phyloP scores from a whole-genome alignment of 2,888 invertebrate species.

The Tineola bisselliella region DNA sequence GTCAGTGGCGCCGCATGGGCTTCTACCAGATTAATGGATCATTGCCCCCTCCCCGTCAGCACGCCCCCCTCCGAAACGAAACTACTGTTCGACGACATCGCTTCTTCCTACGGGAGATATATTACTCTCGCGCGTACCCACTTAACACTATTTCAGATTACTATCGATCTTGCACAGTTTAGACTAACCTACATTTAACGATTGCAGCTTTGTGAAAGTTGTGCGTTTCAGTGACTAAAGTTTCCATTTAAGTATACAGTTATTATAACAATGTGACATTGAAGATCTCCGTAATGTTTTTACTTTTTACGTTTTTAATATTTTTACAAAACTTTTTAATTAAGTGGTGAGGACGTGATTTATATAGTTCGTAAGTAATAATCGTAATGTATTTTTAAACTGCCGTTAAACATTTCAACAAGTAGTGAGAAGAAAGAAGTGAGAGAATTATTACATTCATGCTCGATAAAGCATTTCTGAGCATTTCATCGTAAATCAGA shows the following conservation, averaged over 20 bases:
- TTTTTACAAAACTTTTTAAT: neutral
- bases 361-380: neutral
- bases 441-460: constrained; percentile 45
- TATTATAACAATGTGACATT: neutral
- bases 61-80: constrained; percentile 39
- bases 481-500: constrained; percentile 61
- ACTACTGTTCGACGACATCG: constrained; percentile 56
- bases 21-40: constrained; percentile 86
- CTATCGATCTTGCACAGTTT: constrained; percentile 18
- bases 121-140: constrained; percentile 34
- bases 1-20: constrained; percentile 79
- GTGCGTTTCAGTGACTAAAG: neutral
- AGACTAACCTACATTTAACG: constrained; percentile 15
- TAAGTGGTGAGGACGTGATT: neutral
- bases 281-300: too few relatives aligned
- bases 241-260: neutral
- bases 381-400: constrained; percentile 21
- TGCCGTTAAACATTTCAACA: constrained; percentile 60
- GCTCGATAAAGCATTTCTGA: constrained; percentile 66
- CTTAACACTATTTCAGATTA: constrained; percentile 35
- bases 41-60: constrained; percentile 71
- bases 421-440: constrained; percentile 39
- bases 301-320: too few relatives aligned
- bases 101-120: constrained; percentile 49
- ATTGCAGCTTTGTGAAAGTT: constrained; percentile 6